Percentiles rank a stretch among this genome's conserved stretches.
Evolutionary conservation across 2,888 invertebrate species (phyloP).

Genomic region (Microctonus brassicae): DNA sequence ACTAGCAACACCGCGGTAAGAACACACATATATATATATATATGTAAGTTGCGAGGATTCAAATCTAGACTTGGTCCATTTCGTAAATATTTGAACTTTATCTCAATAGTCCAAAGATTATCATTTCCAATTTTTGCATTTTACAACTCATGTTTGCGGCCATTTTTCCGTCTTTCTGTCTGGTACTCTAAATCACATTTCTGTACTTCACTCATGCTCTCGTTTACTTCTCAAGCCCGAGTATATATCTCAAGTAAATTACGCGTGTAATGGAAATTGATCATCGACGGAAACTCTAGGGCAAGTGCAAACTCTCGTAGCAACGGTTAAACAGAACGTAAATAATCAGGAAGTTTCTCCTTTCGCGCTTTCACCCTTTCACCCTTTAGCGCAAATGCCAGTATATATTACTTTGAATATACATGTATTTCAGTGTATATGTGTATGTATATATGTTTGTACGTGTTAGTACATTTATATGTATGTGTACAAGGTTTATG

Average conservation of each 20-base stretch:
- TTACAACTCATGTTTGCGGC: neutral
- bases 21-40: neutral
- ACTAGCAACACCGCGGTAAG: neutral
- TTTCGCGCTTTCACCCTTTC: slow-evolving; percentile 5
- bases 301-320: slow-evolving; percentile 39
- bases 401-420: neutral
- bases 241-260: slow-evolving; percentile 36
- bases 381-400: neutral
- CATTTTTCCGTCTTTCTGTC: neutral
- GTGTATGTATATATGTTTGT: neutral
- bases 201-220: neutral
- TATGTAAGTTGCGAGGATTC: neutral
- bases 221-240: slow-evolving; percentile 20
- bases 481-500: slow-evolving; percentile 79
- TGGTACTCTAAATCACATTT: neutral
- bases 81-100: neutral
- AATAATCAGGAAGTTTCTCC: slow-evolving; percentile 44
- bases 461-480: neutral
- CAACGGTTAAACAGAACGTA: slow-evolving; percentile 40
- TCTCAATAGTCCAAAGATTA: neutral
- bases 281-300: slow-evolving; percentile 36
- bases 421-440: neutral
- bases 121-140: neutral
- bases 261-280: slow-evolving; percentile 48
- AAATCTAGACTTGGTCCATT: neutral